phyloP scores from a whole-genome alignment of 2,113 vertebrate species.

The Lophius piscatorius region DNA sequence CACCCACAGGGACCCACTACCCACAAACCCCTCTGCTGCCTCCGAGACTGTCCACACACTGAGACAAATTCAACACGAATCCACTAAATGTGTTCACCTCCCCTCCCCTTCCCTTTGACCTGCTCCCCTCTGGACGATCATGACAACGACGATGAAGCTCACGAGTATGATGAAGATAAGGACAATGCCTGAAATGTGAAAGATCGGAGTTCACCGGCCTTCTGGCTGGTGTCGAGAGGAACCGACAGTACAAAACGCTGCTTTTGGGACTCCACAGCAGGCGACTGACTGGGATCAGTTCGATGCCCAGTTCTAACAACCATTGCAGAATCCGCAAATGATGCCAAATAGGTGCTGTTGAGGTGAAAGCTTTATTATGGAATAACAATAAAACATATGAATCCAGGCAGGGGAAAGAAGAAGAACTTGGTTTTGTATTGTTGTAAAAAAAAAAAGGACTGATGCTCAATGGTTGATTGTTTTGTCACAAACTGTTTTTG shows the following conservation, averaged over 20 bases:
- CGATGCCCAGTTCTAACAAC: constrained; percentile 22
- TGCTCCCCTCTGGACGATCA: constrained; percentile 9
- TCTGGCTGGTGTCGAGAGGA: constrained; percentile 37
- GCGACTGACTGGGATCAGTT: constrained; percentile 13
- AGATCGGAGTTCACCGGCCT: constrained; percentile 43
- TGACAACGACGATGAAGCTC: constrained; percentile 15
- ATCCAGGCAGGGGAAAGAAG: constrained; percentile 22
- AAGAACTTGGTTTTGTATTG: constrained; percentile 20
- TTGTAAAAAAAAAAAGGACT: constrained; percentile 36
- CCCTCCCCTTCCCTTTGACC: constrained; percentile 3
- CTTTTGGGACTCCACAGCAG: constrained; percentile 36
- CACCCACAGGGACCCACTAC: constrained; percentile 31
- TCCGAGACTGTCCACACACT: constrained; percentile 50
- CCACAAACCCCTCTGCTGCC: constrained; percentile 25
- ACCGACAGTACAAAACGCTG: neutral
- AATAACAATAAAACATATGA: constrained; percentile 25
- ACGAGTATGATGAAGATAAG: constrained; percentile 25
- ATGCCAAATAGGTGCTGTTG: constrained; percentile 26
- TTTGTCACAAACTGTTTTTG: constrained; percentile 13
- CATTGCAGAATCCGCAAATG: constrained; percentile 31
- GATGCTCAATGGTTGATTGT: constrained; percentile 15
- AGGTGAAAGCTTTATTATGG: constrained; percentile 12
- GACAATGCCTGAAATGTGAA: constrained; percentile 75
- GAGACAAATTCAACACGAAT: constrained; percentile 39
- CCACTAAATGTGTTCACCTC: neutral